Evolutionary conservation across 2,113 vertebrate genomes (phyloP), one percentile per base, ranked within the genome.

Genomic region (Lycocorax pyrrhopterus): DNA sequence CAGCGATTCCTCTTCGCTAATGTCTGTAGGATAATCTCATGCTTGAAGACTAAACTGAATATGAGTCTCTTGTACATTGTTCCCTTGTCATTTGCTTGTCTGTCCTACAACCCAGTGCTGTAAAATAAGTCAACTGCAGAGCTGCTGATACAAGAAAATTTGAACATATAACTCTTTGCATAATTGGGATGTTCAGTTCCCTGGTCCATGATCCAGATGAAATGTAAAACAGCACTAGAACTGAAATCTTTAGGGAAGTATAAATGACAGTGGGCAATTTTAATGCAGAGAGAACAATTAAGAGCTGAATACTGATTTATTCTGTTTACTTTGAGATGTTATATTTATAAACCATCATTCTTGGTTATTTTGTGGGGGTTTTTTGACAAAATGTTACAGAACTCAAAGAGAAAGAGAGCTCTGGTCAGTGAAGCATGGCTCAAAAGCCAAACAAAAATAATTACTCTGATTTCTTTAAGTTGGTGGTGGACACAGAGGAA

Each of bases 61-160:
- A 25, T 7, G 41, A 85, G 44, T 56, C 51, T 64, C 33, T 63
- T 79, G 74, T 85, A 87, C 74, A 89, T 87, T 81, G 87, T 51
- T 84, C 87, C 35, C 75, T 68, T 80, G 89, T 80, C 58, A 82
- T 79, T 84, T 95, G 18, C 66, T 93, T 79, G 66, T 84, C 91
- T 89, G 55, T 91, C 74, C 87, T 60, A 89, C 73, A 94, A 27
- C 41, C 43, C 33, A 64, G 25, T 37, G 53, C 37, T 75, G 41
- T 60, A 87, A 89, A 91, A 64, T 53, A 76, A 94, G 43, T 78
- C 80, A 87, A 18, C 43, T 87, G 73, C 39, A 75, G 33, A 75
- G 43, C 59, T 87, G 56, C 73, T 71, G 56, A 89, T 71, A 89
- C 9, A 78, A 62, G 77, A 35, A 78, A 87, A 87, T 30, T 43